phyloP scores from a whole-genome alignment of 2,797 vertebrate species.

The Sylvilagus floridanus region DNA sequence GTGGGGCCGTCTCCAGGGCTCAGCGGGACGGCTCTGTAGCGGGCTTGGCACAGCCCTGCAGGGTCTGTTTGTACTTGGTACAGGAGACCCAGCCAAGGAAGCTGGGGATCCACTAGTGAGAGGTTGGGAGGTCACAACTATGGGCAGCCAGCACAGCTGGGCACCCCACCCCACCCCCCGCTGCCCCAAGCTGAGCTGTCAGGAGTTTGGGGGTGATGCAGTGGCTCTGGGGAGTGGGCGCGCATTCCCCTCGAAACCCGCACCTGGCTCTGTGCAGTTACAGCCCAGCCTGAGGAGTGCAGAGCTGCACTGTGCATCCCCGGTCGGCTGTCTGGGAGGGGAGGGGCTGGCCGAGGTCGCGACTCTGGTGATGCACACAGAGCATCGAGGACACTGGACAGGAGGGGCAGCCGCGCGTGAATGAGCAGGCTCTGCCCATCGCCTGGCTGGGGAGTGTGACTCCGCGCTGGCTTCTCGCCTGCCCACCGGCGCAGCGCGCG shows the following conservation, averaged over 20 bases:
- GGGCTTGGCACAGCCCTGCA: not conserved
- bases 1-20: too few relatives aligned
- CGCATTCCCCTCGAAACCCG: not conserved
- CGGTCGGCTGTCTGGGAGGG: accelerated
- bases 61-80: not conserved
- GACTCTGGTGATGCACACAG: accelerated
- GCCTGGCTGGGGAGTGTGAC: not conserved
- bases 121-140: not conserved
- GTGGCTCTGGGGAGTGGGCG: not conserved
- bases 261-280: accelerated
- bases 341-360: not conserved
- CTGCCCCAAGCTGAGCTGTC: not conserved
- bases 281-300: accelerated
- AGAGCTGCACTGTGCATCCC: not conserved
- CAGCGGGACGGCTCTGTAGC: too few relatives aligned
- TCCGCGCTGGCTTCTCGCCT: accelerated
- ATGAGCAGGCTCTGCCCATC: too few relatives aligned
- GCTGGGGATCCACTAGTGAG: not conserved
- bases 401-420: not conserved
- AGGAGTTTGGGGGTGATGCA: too few relatives aligned
- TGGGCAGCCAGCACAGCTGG: not conserved
- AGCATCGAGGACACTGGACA: not conserved
- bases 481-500: not conserved
- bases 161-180: too few relatives aligned
- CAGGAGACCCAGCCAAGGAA: too few relatives aligned